Evolutionary conservation across 2,797 vertebrate species (phyloP).

Genomic region (Xenopus petersii): DNA sequence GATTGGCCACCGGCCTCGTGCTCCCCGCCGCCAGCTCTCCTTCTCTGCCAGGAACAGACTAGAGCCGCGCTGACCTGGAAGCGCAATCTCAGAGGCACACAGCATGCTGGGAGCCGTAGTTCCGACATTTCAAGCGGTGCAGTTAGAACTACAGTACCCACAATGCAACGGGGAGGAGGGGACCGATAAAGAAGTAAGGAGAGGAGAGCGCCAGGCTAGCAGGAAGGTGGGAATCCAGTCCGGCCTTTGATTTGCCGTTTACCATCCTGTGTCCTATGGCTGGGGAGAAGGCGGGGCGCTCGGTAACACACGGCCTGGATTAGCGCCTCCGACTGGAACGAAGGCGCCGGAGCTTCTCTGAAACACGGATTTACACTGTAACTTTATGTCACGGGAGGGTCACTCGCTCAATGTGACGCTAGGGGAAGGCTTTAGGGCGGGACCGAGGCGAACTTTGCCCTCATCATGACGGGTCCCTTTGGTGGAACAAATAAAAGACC

Average conservation of each 20-base stretch:
- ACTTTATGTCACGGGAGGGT: too few species aligned
- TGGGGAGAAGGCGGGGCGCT: background rate
- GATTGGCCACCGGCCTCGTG: too few species aligned
- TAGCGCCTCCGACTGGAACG: background rate
- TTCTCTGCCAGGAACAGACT: background rate
- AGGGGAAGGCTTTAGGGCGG: too few species aligned
- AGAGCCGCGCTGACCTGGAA: background rate
- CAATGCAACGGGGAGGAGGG: background rate
- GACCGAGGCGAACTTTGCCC: too few species aligned
- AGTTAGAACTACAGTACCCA: background rate
- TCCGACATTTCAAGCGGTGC: background rate
- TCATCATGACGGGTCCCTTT: too few species aligned
- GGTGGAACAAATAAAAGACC: too few species aligned
- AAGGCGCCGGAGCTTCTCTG: too few species aligned
- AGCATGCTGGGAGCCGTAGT: conserved; percentile 1
- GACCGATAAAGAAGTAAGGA: background rate
- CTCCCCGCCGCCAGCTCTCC: background rate
- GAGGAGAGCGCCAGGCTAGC: background rate
- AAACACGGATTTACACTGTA: too few species aligned
- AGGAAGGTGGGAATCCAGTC: background rate
- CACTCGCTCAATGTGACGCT: too few species aligned
- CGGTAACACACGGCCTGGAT: background rate
- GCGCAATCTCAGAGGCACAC: background rate
- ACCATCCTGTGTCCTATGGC: background rate
- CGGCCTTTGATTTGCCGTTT: background rate